Evolutionary conservation across 2,113 vertebrate genomes (phyloP).

Genomic region (Cynopterus brachyotis): DNA sequence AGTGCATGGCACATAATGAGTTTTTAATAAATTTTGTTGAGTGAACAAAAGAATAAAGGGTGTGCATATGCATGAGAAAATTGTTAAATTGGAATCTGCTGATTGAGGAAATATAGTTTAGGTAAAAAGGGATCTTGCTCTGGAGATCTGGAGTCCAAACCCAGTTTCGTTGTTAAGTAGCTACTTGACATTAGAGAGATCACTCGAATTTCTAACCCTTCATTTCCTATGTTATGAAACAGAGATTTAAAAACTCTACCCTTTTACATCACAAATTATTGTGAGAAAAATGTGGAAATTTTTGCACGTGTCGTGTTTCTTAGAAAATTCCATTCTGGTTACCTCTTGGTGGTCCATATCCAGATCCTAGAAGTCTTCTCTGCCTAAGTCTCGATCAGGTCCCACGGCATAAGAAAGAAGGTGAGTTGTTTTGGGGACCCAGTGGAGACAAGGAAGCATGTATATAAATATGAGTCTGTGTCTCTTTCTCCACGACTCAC

Average conservation of each 20-base stretch:
- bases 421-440: not conserved
- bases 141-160: not conserved
- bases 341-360: not conserved
- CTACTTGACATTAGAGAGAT: not conserved
- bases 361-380: not conserved
- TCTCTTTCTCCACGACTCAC: not conserved
- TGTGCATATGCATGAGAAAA: not conserved
- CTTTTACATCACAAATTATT: not conserved
- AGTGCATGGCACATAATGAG: not conserved
- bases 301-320: not conserved
- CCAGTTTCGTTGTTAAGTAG: not conserved
- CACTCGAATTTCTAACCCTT: not conserved
- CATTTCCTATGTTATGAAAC: not conserved
- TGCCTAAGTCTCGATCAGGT: not conserved
- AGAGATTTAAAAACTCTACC: not conserved
- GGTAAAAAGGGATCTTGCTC: not conserved
- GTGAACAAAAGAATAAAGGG: not conserved
- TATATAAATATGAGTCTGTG: not conserved
- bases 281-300: not conserved
- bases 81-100: not conserved
- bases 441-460: accelerated
- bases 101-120: not conserved
- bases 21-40: not conserved
- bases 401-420: not conserved
- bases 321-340: not conserved